Percentiles rank a stretch among this genome's conserved stretches.
These are phyloP conservation scores for Sitophilus oryzae DNA, from an alignment of 1,140 invertebrate genomes.

Conservation along the genomic window DNA sequence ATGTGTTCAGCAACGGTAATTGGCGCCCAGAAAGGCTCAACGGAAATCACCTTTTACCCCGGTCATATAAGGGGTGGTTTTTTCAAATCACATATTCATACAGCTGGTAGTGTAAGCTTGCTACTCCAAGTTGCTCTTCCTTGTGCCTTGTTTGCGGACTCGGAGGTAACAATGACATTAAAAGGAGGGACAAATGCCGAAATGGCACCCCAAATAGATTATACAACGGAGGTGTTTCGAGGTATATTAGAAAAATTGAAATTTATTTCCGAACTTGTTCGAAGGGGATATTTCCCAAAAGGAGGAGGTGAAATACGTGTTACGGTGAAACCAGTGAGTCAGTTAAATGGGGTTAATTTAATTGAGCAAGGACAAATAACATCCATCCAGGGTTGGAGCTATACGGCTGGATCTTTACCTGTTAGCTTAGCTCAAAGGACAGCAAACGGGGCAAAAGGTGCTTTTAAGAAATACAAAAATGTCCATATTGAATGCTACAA, in stretches of 20 bases:
- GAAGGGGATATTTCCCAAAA: slow-evolving; percentile 78
- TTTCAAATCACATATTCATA: slow-evolving; percentile 66
- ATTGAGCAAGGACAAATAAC: slow-evolving; percentile 56
- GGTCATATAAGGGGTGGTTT: slow-evolving; percentile 52
- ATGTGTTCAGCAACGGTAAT: slow-evolving; percentile 63
- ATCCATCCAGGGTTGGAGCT: slow-evolving; percentile 64
- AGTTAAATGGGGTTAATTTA: slow-evolving; percentile 55
- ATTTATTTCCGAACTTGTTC: slow-evolving; percentile 62
- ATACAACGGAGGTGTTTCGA: slow-evolving; percentile 66
- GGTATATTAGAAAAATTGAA: slow-evolving; percentile 60
- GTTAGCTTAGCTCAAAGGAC: slow-evolving; percentile 63
- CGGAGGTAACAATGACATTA: slow-evolving; percentile 54
- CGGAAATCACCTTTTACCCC: slow-evolving; percentile 69
- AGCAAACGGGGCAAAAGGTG: slow-evolving; percentile 52
- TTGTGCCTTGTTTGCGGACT: slow-evolving; percentile 63
- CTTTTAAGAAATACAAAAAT: slow-evolving; percentile 47
- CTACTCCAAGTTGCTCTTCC: slow-evolving; percentile 80
- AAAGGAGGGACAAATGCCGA: slow-evolving; percentile 85
- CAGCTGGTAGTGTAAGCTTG: slow-evolving; percentile 77
- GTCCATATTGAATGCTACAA: slow-evolving; percentile 65
- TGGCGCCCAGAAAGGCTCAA: slow-evolving; percentile 66
- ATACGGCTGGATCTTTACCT: slow-evolving; percentile 72
- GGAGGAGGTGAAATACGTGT: slow-evolving; percentile 75
- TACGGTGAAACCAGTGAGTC: slow-evolving; percentile 55
- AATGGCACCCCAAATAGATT: slow-evolving; percentile 86